Conservation (phyloP, 1,140 invertebrate genomes). For the Oryctes rhinoceros region DNA sequence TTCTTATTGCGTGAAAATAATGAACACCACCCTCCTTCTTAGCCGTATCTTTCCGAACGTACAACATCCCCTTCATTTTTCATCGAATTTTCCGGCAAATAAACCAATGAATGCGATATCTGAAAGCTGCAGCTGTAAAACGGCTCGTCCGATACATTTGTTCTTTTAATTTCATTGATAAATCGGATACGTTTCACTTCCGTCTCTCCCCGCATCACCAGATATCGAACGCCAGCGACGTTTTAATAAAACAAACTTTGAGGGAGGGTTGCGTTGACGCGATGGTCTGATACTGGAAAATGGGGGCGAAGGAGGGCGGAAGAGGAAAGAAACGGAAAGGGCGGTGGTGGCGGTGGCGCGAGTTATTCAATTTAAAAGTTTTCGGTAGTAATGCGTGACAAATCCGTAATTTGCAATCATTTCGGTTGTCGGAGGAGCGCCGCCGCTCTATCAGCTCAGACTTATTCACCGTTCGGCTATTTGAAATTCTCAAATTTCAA, state of each 20-base stretch:
- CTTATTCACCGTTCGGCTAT: constrained; percentile 13
- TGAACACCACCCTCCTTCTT: too few relatives aligned
- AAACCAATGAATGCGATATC: constrained; percentile 7
- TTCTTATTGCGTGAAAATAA: too few relatives aligned
- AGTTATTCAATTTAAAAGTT: constrained; percentile 54
- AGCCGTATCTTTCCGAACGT: too few relatives aligned
- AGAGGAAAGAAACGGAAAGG: constrained; percentile 16
- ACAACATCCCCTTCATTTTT: not conserved
- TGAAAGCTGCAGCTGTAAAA: not conserved
- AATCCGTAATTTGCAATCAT: constrained; percentile 54
- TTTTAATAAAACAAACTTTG: constrained; percentile 53
- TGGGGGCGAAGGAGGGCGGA: not conserved
- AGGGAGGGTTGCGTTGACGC: constrained; percentile 39
- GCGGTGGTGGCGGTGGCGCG: constrained; percentile 21
- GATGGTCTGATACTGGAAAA: not conserved
- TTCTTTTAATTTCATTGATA: constrained; percentile 19
- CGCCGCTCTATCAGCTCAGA: constrained; percentile 32
- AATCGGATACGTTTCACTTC: not conserved
- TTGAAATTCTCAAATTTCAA: constrained; percentile 41
- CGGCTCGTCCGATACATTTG: not conserved
- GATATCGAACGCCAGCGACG: constrained; percentile 41
- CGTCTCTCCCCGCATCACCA: not conserved
- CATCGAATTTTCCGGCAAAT: constrained; percentile 6
- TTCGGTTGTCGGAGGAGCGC: constrained; percentile 38
- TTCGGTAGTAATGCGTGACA: constrained; percentile 51